A percentile compares a stretch with the other conserved stretches of the same genome.
Conservation (phyloP, 2,113 vertebrate genomes). For the Sinocyclocheilus rhinocerous region DNA sequence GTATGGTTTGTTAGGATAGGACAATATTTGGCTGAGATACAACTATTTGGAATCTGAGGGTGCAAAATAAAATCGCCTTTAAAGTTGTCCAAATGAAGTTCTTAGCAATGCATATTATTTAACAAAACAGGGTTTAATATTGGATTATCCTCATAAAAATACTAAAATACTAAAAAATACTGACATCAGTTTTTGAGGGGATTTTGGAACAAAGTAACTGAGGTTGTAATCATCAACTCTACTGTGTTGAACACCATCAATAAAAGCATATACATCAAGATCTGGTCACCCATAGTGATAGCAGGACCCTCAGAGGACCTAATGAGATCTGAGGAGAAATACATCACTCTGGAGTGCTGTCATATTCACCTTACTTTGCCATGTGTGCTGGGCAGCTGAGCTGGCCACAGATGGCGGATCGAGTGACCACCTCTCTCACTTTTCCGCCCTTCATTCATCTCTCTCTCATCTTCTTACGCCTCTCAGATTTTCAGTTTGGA, state of each 20-base stretch:
- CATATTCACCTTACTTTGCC: conserved; percentile 71
- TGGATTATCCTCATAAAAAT: neutral
- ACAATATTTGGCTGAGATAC: no score
- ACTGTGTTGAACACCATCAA: conserved; percentile 20
- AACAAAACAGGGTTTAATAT: conserved; percentile 33
- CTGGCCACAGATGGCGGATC: conserved; percentile 81
- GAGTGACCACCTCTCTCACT: conserved; percentile 75
- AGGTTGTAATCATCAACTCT: conserved; percentile 28
- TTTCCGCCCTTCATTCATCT: conserved; percentile 62
- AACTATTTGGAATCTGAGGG: no score
- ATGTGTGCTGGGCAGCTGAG: conserved; percentile 79
- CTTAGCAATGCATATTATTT: no score
- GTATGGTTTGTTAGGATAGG: no score
- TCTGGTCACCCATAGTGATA: conserved; percentile 74
- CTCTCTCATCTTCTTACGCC: conserved; percentile 69
- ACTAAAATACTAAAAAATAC: no score
- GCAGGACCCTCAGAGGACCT: conserved; percentile 71
- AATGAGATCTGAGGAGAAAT: conserved; percentile 74
- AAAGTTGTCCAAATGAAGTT: no score
- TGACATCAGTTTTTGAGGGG: neutral
- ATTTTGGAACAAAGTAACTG: neutral
- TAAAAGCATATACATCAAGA: conserved; percentile 77
- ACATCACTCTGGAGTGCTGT: conserved; percentile 77
- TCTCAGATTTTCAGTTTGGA: conserved; percentile 41
- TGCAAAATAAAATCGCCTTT: no score